Conservation (phyloP, 2,797 vertebrate genomes). For the Bucorvus abyssinicus region DNA sequence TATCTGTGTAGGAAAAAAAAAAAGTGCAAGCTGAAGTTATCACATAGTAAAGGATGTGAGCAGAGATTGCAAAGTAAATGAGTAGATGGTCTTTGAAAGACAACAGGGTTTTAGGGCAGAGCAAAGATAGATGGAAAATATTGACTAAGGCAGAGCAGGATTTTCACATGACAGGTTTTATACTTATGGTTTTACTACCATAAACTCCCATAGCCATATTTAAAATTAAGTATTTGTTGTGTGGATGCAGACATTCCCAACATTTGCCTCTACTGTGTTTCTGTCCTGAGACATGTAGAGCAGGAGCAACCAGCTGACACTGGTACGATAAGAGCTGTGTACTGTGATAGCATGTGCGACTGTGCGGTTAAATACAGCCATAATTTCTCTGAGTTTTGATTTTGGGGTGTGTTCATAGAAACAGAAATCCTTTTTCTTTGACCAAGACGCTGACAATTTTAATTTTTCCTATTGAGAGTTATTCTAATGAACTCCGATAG, state of each 20-base stretch:
- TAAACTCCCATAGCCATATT: background rate
- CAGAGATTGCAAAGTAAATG: background rate
- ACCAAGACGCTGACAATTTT: background rate
- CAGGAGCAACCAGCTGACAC: background rate
- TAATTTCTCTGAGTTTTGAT: background rate
- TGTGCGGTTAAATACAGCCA: background rate
- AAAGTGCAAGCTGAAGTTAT: background rate
- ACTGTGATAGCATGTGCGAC: background rate
- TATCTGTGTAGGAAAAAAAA: slow-evolving; percentile 10
- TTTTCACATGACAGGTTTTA: slow-evolving; percentile 20
- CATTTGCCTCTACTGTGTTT: background rate
- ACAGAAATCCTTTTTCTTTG: background rate
- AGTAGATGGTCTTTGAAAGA: slow-evolving; percentile 6
- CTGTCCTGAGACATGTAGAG: background rate
- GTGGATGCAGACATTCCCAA: background rate
- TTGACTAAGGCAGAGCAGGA: background rate
- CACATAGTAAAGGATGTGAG: background rate
- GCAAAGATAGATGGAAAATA: slow-evolving; percentile 4
- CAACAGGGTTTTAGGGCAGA: background rate
- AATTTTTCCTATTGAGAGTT: background rate
- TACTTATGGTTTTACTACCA: background rate
- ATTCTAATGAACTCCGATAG: background rate
- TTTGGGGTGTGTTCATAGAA: background rate
- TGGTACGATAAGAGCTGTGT: background rate
- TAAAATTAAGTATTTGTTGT: slow-evolving; percentile 14